Conservation (phyloP, 2,888 invertebrate genomes). For the Coelopa pilipes region DNA sequence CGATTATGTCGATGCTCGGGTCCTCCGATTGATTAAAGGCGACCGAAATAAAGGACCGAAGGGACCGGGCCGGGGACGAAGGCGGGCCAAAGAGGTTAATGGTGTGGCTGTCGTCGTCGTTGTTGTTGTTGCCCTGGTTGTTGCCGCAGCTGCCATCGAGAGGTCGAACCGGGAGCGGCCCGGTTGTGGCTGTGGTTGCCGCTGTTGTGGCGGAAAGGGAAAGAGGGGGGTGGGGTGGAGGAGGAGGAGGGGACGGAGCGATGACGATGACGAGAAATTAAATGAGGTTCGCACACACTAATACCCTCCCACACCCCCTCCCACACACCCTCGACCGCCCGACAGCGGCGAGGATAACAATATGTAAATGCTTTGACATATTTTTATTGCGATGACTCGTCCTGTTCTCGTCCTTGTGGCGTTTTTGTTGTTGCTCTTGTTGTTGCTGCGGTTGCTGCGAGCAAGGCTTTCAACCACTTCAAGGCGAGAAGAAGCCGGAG, state of each 20-base stretch:
- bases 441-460: too few species aligned
- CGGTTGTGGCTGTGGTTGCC: not conserved
- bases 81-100: not conserved
- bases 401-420: too few species aligned
- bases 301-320: not conserved
- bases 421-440: too few species aligned
- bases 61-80: not conserved
- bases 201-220: not conserved
- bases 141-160: not conserved
- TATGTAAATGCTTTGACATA: too few species aligned
- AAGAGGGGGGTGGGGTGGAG: too few species aligned
- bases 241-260: not conserved
- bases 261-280: conserved; percentile 7
- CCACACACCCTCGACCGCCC: too few species aligned
- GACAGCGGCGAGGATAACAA: too few species aligned
- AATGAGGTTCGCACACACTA: not conserved
- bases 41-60: not conserved
- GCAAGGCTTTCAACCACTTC: too few species aligned
- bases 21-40: conserved; percentile 10
- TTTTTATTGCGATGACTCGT: too few species aligned
- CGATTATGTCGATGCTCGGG: conserved; percentile 12
- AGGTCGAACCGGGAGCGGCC: too few species aligned
- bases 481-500: too few species aligned
- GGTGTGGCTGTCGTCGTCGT: not conserved
- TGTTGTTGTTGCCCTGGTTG: not conserved